Percentiles rank a stretch among this genome's conserved stretches.
Conservation (phyloP, 1,140 invertebrate genomes). For the Ceratina calcarata region DNA sequence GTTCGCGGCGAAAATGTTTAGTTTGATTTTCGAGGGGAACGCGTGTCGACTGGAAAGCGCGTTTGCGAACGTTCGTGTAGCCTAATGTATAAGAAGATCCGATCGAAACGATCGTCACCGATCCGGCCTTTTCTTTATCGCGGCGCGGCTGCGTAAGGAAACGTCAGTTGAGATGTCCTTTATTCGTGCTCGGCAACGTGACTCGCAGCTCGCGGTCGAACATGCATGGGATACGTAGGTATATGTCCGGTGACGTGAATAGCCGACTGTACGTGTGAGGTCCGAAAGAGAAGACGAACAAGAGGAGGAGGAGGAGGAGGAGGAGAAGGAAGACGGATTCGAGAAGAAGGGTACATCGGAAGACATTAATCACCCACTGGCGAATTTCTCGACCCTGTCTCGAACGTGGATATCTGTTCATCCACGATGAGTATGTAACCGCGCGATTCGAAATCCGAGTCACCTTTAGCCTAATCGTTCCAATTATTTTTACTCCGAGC, state of each 20-base stretch:
- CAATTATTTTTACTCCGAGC: no score
- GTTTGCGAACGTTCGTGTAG: conserved; percentile 17
- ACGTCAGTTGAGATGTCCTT: conserved; percentile 57
- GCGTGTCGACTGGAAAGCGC: neutral
- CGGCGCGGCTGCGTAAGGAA: conserved; percentile 31
- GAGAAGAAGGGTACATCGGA: conserved; percentile 55
- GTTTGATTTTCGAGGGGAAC: neutral
- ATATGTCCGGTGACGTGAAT: conserved; percentile 63
- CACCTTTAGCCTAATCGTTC: no score
- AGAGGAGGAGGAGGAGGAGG: conserved; percentile 15
- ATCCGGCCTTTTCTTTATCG: neutral
- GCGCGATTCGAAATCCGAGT: conserved; percentile 2
- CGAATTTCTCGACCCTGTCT: conserved; percentile 51
- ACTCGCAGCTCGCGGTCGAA: conserved; percentile 63
- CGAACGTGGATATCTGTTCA: conserved; percentile 52
- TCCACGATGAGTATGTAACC: conserved; percentile 40
- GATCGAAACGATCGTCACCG: neutral
- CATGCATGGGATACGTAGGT: conserved; percentile 58
- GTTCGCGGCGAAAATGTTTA: no score
- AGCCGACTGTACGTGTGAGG: conserved; percentile 62
- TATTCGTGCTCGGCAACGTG: conserved; percentile 60
- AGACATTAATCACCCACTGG: conserved; percentile 70
- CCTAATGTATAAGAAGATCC: no score
- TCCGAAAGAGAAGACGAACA: conserved; percentile 43
- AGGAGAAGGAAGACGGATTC: conserved; percentile 20